phyloP scores from a whole-genome alignment of 2,113 vertebrate genomes.

The Brevimyrus niger region DNA sequence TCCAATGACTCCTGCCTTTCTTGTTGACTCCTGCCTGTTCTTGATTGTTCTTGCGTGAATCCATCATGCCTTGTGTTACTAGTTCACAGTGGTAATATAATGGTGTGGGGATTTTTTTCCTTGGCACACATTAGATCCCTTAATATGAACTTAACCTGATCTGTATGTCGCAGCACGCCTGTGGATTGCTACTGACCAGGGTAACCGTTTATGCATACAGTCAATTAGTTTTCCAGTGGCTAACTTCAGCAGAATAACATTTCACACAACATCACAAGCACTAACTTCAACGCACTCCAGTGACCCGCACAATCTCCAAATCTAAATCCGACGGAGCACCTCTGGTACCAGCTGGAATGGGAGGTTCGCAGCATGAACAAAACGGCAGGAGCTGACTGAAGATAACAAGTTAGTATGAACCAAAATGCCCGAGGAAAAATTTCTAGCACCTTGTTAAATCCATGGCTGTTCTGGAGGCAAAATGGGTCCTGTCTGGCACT shows the following conservation, averaged over 20 bases:
- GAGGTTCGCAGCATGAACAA: background rate
- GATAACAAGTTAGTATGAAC: background rate
- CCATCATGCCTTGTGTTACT: background rate
- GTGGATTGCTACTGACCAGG: background rate
- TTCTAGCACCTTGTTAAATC: background rate
- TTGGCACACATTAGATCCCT: background rate
- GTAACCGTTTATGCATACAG: background rate
- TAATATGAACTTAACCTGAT: background rate
- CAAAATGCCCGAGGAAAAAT: background rate
- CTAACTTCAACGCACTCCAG: background rate
- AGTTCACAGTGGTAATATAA: background rate
- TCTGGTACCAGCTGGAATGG: background rate
- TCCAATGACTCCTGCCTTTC: too few relatives aligned
- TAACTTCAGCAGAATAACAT: background rate
- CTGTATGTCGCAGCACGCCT: background rate
- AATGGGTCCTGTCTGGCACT: background rate
- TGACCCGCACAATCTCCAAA: background rate
- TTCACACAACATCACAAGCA: background rate
- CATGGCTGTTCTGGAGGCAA: background rate
- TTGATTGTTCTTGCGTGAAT: too few relatives aligned
- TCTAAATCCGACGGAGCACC: background rate
- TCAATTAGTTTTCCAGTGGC: background rate
- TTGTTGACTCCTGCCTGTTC: too few relatives aligned
- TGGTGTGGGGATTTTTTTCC: background rate
- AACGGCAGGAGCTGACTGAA: background rate